Evolutionary conservation across 53 echinoderm and acorn worm genomes (phyloP).

Genomic region (Luidia sarsii): DNA sequence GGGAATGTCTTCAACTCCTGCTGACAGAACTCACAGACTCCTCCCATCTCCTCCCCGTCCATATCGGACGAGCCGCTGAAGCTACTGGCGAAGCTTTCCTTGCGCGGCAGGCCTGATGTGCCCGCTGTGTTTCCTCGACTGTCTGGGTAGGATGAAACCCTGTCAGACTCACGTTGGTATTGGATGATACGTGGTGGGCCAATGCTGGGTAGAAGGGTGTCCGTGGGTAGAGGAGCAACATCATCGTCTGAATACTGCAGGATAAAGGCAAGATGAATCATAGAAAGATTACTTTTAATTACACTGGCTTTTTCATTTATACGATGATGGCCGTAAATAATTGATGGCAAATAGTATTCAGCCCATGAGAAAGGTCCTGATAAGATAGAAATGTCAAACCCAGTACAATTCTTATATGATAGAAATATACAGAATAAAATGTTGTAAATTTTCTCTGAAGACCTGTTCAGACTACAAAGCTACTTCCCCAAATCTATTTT

Average conservation of each 20-base stretch:
- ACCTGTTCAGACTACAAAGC: too few species aligned
- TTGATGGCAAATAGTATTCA: too few species aligned
- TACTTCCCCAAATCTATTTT: too few species aligned
- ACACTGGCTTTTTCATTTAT: too few species aligned
- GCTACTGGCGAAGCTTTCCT: conserved; percentile 19
- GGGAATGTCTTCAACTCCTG: conserved; percentile 83
- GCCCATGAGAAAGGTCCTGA: too few species aligned
- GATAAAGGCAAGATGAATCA: too few species aligned
- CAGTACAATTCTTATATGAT: too few species aligned
- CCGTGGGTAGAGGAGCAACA: conserved; percentile 43
- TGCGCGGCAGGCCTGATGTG: neutral
- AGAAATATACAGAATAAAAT: too few species aligned
- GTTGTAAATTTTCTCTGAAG: too few species aligned
- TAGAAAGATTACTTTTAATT: too few species aligned
- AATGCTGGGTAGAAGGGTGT: conserved; percentile 80
- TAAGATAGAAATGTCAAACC: too few species aligned
- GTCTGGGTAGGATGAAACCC: conserved; percentile 32
- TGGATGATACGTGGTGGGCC: conserved; percentile 96
- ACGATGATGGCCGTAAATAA: too few species aligned
- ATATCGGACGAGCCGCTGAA: conserved; percentile 14
- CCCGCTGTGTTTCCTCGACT: conserved; percentile 27
- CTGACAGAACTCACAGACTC: conserved; percentile 87
- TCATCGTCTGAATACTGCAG: conserved; percentile 72
- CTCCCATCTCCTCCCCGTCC: conserved; percentile 45
- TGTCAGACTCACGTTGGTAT: conserved; percentile 90